These are phyloP conservation scores for Echiichthys vipera DNA, from an alignment of 2,797 vertebrate genomes.

Conservation along the genomic window DNA sequence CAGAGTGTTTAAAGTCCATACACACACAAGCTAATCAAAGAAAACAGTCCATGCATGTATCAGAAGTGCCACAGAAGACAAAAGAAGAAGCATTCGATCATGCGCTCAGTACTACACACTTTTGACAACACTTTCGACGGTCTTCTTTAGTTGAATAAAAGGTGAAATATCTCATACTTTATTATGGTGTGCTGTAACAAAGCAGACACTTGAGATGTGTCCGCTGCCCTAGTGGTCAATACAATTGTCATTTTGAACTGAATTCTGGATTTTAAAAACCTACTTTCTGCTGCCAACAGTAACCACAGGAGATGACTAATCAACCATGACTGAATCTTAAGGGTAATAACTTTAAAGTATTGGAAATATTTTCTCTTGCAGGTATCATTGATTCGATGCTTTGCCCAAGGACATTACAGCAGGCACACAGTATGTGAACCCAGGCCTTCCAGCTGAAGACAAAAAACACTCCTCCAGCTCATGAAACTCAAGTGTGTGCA, in stretches of 20 bases:
- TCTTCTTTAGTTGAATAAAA: background rate
- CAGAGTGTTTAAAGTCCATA: slow-evolving; percentile 1
- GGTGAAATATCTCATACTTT: slow-evolving; percentile 1
- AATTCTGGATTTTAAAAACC: background rate
- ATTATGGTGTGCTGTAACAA: background rate
- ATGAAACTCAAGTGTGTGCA: slow-evolving; percentile 35
- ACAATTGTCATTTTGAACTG: background rate
- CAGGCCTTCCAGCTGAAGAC: slow-evolving; percentile 4
- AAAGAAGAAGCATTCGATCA: background rate
- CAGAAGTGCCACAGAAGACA: background rate
- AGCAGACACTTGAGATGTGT: background rate
- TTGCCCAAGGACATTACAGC: slow-evolving; percentile 18
- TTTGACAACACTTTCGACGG: background rate
- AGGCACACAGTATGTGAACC: slow-evolving; percentile 18
- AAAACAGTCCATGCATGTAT: background rate
- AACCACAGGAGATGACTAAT: background rate
- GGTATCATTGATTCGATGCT: background rate
- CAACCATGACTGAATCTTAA: background rate
- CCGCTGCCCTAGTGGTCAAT: background rate
- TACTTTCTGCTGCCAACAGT: background rate
- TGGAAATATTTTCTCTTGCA: background rate
- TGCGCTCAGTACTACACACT: background rate
- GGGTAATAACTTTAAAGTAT: background rate
- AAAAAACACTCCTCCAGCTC: slow-evolving; percentile 27
- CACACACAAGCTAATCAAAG: background rate